Conservation (phyloP, 2,113 vertebrate genomes). For the Albula goreensis region DNA sequence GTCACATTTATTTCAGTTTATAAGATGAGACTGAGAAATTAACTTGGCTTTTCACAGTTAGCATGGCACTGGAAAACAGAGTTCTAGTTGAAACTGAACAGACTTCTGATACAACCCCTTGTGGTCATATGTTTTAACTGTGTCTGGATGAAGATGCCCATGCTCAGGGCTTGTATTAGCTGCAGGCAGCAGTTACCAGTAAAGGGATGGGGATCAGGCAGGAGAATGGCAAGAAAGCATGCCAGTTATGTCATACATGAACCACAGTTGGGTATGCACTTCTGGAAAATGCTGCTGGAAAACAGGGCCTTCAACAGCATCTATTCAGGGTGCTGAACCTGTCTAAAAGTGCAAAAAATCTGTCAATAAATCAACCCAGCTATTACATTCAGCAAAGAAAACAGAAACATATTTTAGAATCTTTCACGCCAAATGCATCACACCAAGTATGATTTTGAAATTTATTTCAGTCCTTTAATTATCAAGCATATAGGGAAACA, state of each 20-base stretch:
- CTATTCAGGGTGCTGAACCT: constrained; percentile 1
- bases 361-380: no score
- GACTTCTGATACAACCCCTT: background rate
- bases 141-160: background rate
- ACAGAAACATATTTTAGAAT: background rate
- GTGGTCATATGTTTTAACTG: background rate
- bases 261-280: background rate
- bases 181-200: background rate
- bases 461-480: background rate
- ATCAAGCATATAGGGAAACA: background rate
- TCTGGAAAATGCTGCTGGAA: background rate
- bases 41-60: constrained; percentile 40
- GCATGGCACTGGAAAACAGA: background rate
- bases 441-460: background rate
- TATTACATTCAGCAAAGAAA: background rate
- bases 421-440: background rate
- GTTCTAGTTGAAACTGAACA: background rate
- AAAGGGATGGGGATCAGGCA: background rate
- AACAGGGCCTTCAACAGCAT: background rate
- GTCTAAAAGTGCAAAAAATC: background rate
- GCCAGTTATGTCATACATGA: background rate
- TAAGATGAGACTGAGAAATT: constrained; percentile 44
- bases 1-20: constrained; percentile 37
- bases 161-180: background rate
- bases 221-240: background rate